These are phyloP conservation scores for Cossypha polioptera DNA, from an alignment of 2,797 vertebrate species.

Conservation along the genomic window DNA sequence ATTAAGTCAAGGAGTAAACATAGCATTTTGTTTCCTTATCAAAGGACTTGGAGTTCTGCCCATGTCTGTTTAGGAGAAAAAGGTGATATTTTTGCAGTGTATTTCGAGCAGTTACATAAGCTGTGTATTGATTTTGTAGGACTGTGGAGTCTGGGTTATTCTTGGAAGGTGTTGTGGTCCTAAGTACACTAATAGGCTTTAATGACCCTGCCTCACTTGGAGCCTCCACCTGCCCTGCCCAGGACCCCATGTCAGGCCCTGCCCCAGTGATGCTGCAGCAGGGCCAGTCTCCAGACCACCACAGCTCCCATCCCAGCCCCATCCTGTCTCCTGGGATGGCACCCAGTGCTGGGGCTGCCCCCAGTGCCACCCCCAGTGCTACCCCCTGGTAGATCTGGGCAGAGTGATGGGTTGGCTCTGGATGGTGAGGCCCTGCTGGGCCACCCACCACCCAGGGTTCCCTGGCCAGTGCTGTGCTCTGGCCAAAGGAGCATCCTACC, in stretches of 20 bases:
- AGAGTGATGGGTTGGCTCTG: neutral
- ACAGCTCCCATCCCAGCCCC: neutral
- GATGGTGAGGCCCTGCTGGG: neutral
- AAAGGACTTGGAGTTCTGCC: neutral
- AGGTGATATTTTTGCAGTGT: neutral
- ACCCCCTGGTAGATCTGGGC: neutral
- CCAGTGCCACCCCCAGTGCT: neutral
- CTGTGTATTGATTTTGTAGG: neutral
- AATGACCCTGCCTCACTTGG: neutral
- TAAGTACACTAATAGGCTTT: neutral
- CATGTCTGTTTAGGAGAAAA: neutral
- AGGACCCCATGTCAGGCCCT: neutral
- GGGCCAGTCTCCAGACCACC: neutral
- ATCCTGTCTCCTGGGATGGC: no score
- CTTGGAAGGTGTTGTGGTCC: neutral
- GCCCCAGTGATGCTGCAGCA: fast-evolving
- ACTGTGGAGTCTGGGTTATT: neutral
- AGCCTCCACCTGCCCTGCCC: neutral
- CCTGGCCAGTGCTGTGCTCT: neutral
- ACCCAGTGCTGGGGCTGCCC: neutral
- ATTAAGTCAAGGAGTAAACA: neutral
- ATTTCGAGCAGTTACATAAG: neutral
- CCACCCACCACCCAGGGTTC: fast-evolving
- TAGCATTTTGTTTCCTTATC: neutral
- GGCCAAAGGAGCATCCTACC: neutral